phyloP scores from a whole-genome alignment of 2,888 invertebrate genomes.

The Amiota communis region DNA sequence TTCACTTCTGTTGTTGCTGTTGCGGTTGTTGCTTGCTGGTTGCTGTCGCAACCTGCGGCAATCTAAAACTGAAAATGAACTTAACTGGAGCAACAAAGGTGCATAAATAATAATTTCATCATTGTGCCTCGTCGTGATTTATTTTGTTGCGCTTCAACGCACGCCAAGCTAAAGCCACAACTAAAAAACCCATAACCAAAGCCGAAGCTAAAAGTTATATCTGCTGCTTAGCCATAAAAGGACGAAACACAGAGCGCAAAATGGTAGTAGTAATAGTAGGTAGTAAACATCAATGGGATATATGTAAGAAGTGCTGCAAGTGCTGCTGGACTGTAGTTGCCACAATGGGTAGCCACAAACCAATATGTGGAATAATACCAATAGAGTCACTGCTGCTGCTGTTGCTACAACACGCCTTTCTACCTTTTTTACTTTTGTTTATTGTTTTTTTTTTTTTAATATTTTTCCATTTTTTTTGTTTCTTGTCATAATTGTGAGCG shows the following conservation, averaged over 20 bases:
- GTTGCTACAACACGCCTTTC: slow-evolving; percentile 37
- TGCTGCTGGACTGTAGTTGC: background rate
- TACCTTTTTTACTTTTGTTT: slow-evolving; percentile 12
- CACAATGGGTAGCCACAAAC: slow-evolving; percentile 1
- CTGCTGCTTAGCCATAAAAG: too few relatives aligned
- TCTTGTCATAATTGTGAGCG: slow-evolving; percentile 67
- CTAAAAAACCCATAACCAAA: slow-evolving; percentile 3
- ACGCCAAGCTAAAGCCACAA: slow-evolving; percentile 10
- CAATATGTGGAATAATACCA: slow-evolving; percentile 4
- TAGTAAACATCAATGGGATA: too few relatives aligned
- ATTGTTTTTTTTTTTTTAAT: slow-evolving; percentile 47
- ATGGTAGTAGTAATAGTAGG: too few relatives aligned
- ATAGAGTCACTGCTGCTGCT: background rate
- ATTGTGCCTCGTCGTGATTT: slow-evolving; percentile 69
- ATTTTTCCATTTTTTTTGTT: slow-evolving; percentile 46
- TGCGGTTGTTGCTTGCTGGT: slow-evolving; percentile 17
- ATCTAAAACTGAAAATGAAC: slow-evolving; percentile 52
- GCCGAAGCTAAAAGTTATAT: background rate
- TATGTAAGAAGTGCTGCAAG: too few relatives aligned
- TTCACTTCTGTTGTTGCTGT: background rate
- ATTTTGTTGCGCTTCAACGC: slow-evolving; percentile 58
- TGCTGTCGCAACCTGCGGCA: slow-evolving; percentile 23
- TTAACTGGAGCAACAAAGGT: slow-evolving; percentile 65
- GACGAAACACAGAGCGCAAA: too few relatives aligned
- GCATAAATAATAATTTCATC: slow-evolving; percentile 71